A percentile compares a stretch with the other conserved stretches of the same genome.
Evolutionary conservation across 2,888 invertebrate genomes (phyloP).

Genomic region (Hirtodrosophila cameraria): DNA sequence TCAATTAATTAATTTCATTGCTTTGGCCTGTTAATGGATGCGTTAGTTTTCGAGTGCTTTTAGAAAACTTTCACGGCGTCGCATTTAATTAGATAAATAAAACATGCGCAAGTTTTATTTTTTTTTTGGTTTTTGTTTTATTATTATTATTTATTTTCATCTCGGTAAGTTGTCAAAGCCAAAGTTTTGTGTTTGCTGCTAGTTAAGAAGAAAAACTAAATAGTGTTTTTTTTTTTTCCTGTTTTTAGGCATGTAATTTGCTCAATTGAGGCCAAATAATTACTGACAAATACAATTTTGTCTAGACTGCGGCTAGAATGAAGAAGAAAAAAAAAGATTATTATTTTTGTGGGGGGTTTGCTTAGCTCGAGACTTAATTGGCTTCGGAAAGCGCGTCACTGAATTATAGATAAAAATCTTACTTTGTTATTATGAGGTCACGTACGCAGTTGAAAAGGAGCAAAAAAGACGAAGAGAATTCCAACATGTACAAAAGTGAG

Average conservation of each 20-base stretch:
- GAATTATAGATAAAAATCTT: constrained; percentile 79
- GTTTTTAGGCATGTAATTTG: constrained; percentile 24
- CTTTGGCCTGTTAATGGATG: constrained; percentile 19
- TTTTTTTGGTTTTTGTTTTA: constrained; percentile 39
- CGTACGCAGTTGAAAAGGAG: constrained; percentile 57
- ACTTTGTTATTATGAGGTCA: constrained; percentile 77
- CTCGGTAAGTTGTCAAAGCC: constrained; percentile 54
- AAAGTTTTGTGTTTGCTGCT: constrained; percentile 37
- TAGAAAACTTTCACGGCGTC: constrained; percentile 52
- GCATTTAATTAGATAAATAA: constrained; percentile 76
- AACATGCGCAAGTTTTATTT: constrained; percentile 58
- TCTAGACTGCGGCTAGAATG: constrained; percentile 61
- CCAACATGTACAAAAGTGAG: constrained; percentile 27
- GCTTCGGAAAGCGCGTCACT: constrained; percentile 52
- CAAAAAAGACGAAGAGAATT: constrained; percentile 6
- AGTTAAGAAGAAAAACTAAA: constrained; percentile 28
- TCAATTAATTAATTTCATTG: constrained; percentile 47
- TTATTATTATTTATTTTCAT: constrained; percentile 15
- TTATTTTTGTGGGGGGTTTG: constrained; percentile 27
- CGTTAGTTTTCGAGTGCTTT: constrained; percentile 31
- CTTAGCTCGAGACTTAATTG: constrained; percentile 38
- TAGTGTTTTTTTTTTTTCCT: constrained; percentile 1
- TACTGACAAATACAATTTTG: constrained; percentile 63
- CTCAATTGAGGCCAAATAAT: constrained; percentile 57
- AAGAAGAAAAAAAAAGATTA: constrained; percentile 43